phyloP scores from a whole-genome alignment of 2,888 invertebrate species.

The Heteromyza rotundicornis region DNA sequence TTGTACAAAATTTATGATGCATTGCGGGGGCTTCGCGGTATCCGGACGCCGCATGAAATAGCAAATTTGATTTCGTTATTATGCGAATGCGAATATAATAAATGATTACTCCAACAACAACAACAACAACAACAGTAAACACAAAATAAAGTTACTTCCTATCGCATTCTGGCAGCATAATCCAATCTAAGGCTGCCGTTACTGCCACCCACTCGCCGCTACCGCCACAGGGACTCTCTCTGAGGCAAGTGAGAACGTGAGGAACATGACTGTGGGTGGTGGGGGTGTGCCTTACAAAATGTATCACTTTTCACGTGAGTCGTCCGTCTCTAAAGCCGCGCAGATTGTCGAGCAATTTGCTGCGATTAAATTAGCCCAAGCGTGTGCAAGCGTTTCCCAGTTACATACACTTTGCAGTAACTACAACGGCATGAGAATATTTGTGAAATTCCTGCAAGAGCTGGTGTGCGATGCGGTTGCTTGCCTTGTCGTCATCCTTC shows the following conservation, averaged over 20 bases:
- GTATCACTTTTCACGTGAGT: conserved; percentile 45
- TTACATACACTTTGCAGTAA: too few species aligned
- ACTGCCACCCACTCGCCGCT: not conserved
- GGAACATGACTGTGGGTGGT: not conserved
- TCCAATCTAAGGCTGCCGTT: not conserved
- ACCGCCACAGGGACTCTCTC: not conserved
- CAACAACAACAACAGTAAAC: not conserved
- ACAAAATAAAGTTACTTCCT: not conserved
- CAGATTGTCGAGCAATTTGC: conserved; percentile 62
- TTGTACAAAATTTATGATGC: conserved; percentile 3
- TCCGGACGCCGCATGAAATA: not conserved
- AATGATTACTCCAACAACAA: not conserved
- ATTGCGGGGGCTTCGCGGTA: not conserved
- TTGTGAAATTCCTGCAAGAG: conserved; percentile 13
- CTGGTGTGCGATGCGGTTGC: conserved; percentile 23
- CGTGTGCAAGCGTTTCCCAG: conserved; percentile 37
- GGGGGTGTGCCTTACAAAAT: not conserved
- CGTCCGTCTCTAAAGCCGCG: conserved; percentile 51
- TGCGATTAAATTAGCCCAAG: conserved; percentile 62
- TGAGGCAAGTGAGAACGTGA: not conserved
- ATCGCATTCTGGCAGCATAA: not conserved
- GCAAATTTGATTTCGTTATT: not conserved
- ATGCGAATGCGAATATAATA: not conserved
- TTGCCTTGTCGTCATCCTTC: conserved; percentile 21
- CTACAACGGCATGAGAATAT: too few species aligned